These are phyloP conservation scores for Panthera uncia DNA, from an alignment of 2,113 vertebrate genomes.

Conservation along the genomic window DNA sequence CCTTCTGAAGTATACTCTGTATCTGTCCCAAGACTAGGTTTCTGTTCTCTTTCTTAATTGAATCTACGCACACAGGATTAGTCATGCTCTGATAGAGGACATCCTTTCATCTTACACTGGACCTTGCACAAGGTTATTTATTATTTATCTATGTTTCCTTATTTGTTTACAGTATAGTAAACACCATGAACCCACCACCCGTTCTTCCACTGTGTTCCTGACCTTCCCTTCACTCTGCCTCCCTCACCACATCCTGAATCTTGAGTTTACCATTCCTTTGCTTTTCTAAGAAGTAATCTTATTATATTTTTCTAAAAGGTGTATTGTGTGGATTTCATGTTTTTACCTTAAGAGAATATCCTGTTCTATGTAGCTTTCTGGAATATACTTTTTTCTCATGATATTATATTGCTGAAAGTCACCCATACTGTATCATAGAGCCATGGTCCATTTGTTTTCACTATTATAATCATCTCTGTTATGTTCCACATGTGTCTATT, in stretches of 20 bases:
- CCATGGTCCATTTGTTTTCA: background rate
- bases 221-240: background rate
- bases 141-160: background rate
- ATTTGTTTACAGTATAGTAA: background rate
- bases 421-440: background rate
- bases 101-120: background rate
- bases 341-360: background rate
- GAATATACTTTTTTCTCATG: background rate
- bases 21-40: background rate
- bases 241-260: background rate
- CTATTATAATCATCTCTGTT: background rate
- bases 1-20: background rate
- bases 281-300: background rate
- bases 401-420: background rate
- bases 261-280: constrained; percentile 25
- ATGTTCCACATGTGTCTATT: background rate
- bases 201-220: background rate
- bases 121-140: background rate
- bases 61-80: background rate
- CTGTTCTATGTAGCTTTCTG: background rate
- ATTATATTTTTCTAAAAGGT: background rate
- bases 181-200: background rate
- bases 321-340: background rate
- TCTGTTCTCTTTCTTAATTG: background rate
- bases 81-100: background rate